A percentile compares a stretch with the other conserved stretches of the same genome.
phyloP scores from a whole-genome alignment of 2,113 vertebrate genomes.

The Chamaetylas fuelleborni region DNA sequence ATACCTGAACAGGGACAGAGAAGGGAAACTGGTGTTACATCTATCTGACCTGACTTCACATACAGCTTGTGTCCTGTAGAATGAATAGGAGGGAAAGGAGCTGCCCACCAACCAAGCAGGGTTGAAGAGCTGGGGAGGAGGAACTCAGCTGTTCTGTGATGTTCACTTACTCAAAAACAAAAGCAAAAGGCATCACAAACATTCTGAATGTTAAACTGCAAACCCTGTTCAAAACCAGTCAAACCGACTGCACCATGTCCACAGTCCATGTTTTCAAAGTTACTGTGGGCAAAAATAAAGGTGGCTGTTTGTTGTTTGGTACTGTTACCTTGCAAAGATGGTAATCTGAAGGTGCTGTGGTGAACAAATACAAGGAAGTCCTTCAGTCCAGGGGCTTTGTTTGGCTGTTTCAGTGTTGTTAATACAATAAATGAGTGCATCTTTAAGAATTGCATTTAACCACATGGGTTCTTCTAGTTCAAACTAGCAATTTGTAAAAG shows the following conservation, averaged over 20 bases:
- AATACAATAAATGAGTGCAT: not conserved
- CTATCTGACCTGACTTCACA: not conserved
- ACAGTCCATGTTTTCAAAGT: not conserved
- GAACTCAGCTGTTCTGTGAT: not conserved
- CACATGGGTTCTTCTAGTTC: not conserved
- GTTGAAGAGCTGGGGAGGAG: not conserved
- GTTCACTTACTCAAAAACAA: not conserved
- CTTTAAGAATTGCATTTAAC: not conserved
- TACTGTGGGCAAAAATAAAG: not conserved
- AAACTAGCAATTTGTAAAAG: not conserved
- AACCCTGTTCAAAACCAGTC: not conserved
- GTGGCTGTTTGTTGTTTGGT: not conserved
- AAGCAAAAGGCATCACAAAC: not conserved
- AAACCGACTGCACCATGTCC: fast-evolving
- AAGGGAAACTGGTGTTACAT: not conserved
- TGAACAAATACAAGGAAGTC: not conserved
- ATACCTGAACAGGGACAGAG: fast-evolving
- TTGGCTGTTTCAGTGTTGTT: not conserved
- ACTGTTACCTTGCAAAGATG: not conserved
- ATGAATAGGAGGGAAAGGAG: not conserved
- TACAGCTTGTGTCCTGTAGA: not conserved
- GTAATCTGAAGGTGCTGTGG: not conserved
- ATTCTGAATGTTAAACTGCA: not conserved
- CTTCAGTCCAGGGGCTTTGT: not conserved
- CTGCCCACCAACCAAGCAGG: not conserved